phyloP scores from a whole-genome alignment of 2,113 vertebrate genomes.

The Podarcis muralis region DNA sequence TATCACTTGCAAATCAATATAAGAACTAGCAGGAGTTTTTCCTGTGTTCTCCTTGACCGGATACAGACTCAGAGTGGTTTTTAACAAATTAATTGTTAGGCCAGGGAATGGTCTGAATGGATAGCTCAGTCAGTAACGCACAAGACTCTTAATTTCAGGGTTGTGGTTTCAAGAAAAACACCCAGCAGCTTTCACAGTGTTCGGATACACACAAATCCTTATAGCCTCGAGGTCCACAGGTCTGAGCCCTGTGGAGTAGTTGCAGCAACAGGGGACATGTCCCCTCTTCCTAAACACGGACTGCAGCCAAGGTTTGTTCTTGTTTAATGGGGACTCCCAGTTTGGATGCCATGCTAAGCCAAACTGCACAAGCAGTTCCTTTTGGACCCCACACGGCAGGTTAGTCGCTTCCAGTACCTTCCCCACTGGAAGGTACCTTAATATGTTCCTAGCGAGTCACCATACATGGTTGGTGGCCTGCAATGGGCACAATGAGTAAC shows the following conservation, averaged over 20 bases:
- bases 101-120: not conserved
- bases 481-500: not conserved
- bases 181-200: too few species aligned
- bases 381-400: not conserved
- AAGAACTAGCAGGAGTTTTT: not conserved
- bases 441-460: not conserved
- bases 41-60: not conserved
- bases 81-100: too few species aligned
- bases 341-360: too few species aligned
- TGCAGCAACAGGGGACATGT: too few species aligned
- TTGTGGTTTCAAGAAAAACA: too few species aligned
- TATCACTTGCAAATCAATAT: not conserved
- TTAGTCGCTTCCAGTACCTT: not conserved
- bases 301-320: too few species aligned
- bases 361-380: not conserved
- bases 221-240: too few species aligned
- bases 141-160: too few species aligned
- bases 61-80: not conserved
- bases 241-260: too few species aligned
- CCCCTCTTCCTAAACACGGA: too few species aligned
- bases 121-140: not conserved
- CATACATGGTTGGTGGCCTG: not conserved
- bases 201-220: too few species aligned
- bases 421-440: not conserved
- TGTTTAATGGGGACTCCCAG: too few species aligned